These are phyloP conservation scores for Falco columbarius DNA, from an alignment of 2,797 vertebrate genomes.

Conservation along the genomic window DNA sequence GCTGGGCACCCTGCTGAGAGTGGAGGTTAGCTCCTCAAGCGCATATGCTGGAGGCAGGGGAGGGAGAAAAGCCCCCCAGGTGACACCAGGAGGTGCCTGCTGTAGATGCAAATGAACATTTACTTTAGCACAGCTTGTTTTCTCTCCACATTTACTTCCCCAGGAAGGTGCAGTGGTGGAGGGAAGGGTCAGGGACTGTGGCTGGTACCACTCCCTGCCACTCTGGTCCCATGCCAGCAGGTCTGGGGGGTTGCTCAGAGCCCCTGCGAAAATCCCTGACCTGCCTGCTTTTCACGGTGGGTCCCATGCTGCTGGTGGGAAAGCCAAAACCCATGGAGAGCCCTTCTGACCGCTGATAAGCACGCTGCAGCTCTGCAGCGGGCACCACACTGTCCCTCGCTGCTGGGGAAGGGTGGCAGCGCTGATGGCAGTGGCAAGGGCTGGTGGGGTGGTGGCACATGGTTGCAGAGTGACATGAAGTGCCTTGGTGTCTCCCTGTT, in stretches of 20 bases:
- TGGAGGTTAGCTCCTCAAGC: neutral
- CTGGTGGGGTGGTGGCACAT: accelerated
- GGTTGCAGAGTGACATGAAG: neutral
- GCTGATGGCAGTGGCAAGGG: too few species aligned
- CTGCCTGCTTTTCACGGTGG: accelerated
- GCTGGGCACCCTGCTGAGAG: neutral
- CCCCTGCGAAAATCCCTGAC: neutral
- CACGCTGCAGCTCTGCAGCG: accelerated
- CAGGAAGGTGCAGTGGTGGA: accelerated
- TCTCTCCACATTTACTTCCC: neutral
- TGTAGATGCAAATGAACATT: neutral
- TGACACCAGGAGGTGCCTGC: neutral
- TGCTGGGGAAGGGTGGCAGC: accelerated
- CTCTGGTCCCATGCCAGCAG: accelerated
- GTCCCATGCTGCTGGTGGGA: accelerated
- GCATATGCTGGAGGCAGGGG: neutral
- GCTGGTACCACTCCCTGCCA: accelerated
- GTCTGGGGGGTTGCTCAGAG: neutral
- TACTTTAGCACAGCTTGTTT: neutral
- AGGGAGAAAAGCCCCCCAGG: neutral
- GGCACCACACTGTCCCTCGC: neutral
- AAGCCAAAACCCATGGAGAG: neutral
- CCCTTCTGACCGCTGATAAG: accelerated
- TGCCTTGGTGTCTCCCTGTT: neutral
- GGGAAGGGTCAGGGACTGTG: neutral